phyloP scores from a whole-genome alignment of 2,888 invertebrate genomes.

The Leptopilina drosophilae region DNA sequence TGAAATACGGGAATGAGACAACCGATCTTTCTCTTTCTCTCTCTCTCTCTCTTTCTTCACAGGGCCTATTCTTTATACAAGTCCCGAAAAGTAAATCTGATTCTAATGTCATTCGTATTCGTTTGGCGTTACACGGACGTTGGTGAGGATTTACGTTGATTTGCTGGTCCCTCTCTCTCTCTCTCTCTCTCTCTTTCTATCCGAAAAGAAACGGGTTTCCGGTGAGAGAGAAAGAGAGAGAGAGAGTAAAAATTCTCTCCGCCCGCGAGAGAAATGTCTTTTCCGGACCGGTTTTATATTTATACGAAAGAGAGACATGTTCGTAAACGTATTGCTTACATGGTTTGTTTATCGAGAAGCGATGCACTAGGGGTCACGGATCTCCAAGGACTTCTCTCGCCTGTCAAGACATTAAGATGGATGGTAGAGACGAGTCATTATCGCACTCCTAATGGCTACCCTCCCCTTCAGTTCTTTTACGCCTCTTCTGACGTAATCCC shows the following conservation, averaged over 20 bases:
- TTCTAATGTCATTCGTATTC: constrained; percentile 27
- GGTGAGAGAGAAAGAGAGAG: constrained; percentile 39
- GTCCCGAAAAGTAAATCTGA: constrained; percentile 34
- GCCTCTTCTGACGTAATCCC: constrained; percentile 28
- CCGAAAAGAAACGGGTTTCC: constrained; percentile 33
- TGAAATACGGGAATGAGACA: constrained; percentile 33
- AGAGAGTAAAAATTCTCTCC: constrained; percentile 44
- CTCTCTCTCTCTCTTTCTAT: constrained; percentile 16
- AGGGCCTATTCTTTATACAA: constrained; percentile 26
- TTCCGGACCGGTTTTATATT: constrained; percentile 47
- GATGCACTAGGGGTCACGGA: constrained; percentile 42
- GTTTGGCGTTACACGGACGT: constrained; percentile 31
- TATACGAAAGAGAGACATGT: constrained; percentile 20
- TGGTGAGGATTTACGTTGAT: constrained; percentile 14
- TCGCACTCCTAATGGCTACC: constrained; percentile 38
- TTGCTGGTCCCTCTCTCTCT: constrained; percentile 44
- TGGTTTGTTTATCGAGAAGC: constrained; percentile 50
- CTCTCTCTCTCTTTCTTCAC: not conserved
- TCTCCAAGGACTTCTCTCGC: constrained; percentile 51
- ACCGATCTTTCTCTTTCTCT: not conserved
- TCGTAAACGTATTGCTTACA: constrained; percentile 47
- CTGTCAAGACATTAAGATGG: constrained; percentile 37
- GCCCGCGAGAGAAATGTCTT: constrained; percentile 48
- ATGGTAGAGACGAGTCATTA: constrained; percentile 33
- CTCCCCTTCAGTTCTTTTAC: constrained; percentile 23